A percentile compares a stretch with the other conserved stretches of the same genome.
phyloP scores from a whole-genome alignment of 1,140 invertebrate genomes.

The Mesaphorura yosii region DNA sequence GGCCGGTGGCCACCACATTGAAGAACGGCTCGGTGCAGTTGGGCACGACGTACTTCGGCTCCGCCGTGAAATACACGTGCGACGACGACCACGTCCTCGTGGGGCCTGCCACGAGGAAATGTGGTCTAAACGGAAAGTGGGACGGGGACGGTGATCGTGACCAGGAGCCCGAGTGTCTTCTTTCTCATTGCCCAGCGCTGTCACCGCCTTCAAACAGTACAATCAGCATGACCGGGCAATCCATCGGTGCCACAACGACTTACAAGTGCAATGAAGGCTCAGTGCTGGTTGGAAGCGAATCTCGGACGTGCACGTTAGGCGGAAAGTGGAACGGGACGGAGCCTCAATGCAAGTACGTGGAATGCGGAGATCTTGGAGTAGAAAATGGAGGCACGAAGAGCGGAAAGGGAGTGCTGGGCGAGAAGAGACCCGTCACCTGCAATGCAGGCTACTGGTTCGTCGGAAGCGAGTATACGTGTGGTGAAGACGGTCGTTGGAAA shows the following conservation, averaged over 20 bases:
- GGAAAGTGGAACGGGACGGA: constrained; percentile 67
- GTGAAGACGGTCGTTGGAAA: constrained; percentile 74
- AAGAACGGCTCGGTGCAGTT: constrained; percentile 60
- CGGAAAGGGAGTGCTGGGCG: constrained; percentile 52
- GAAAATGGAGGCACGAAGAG: constrained; percentile 61
- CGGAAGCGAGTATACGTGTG: constrained; percentile 56
- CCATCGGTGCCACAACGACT: constrained; percentile 60
- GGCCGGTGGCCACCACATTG: constrained; percentile 47
- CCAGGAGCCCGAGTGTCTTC: constrained; percentile 27
- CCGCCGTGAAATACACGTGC: constrained; percentile 60
- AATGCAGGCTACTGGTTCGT: constrained; percentile 36
- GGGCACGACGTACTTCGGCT: constrained; percentile 61
- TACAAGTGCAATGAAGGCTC: constrained; percentile 73
- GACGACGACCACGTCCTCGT: constrained; percentile 72
- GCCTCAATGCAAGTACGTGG: constrained; percentile 69
- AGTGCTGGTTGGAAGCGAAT: constrained; percentile 65
- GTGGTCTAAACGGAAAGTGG: constrained; percentile 68
- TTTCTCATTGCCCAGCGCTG: constrained; percentile 73
- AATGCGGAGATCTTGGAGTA: constrained; percentile 69
- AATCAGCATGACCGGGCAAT: constrained; percentile 52
- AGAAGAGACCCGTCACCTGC: constrained; percentile 63
- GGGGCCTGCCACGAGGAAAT: constrained; percentile 52
- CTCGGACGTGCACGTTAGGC: constrained; percentile 65
- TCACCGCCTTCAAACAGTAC: constrained; percentile 59
- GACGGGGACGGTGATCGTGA: too few species aligned